phyloP scores from a whole-genome alignment of 2,113 vertebrate species.

The Tychaedon coryphoeus region DNA sequence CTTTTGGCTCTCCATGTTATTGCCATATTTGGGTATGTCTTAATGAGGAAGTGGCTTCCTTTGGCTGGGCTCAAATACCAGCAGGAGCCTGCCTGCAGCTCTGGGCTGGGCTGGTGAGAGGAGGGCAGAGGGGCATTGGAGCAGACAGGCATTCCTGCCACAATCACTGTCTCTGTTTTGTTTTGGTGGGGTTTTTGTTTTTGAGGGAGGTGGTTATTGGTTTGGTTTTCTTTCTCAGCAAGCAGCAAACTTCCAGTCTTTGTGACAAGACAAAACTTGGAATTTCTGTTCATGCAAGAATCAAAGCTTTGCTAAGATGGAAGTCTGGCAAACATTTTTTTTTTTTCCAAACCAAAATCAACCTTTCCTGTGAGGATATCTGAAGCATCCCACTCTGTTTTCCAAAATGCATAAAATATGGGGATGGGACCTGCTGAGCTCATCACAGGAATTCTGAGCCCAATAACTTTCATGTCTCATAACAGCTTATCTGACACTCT shows the following conservation, averaged over 20 bases:
- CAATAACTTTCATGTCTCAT: neutral
- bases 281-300: neutral
- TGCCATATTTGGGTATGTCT: constrained; percentile 65
- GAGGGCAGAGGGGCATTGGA: neutral
- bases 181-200: neutral
- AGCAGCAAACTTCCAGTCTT: neutral
- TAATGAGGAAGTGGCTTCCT: constrained; percentile 68
- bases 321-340: neutral
- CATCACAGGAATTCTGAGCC: neutral
- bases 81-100: neutral
- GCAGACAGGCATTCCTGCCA: neutral
- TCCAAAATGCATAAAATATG: neutral
- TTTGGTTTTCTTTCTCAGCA: neutral
- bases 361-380: neutral
- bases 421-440: neutral
- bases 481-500: neutral
- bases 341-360: rapidly evolving
- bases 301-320: neutral
- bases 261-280: neutral
- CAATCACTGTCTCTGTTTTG: neutral
- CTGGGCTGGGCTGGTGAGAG: neutral
- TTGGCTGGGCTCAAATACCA: constrained; percentile 25
- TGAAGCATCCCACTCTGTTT: neutral
- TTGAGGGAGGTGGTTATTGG: neutral
- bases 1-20: constrained; percentile 58